Conservation (phyloP, 2,888 invertebrate genomes). For the Drosophila dives region DNA sequence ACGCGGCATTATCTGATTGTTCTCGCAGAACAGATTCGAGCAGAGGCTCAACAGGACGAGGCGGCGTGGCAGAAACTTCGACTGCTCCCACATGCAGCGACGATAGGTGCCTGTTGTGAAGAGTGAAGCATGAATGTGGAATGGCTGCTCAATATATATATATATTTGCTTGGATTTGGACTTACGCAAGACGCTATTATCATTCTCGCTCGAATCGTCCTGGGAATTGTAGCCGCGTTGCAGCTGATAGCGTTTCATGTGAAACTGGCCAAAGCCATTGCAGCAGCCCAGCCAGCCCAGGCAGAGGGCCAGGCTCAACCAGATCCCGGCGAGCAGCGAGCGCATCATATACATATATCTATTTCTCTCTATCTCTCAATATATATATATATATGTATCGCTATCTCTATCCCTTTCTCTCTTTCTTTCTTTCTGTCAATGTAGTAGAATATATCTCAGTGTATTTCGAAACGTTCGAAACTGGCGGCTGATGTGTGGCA, state of each 20-base stretch:
- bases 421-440: neutral
- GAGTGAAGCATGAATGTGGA: neutral
- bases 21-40: conserved; percentile 84
- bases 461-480: conserved; percentile 15
- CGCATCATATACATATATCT: conserved; percentile 52
- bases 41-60: conserved; percentile 83
- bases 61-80: conserved; percentile 82
- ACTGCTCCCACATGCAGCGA: conserved; percentile 84
- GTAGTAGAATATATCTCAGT: conserved; percentile 1
- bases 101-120: conserved; percentile 80
- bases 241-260: conserved; percentile 80
- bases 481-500: conserved; percentile 62
- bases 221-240: conserved; percentile 71
- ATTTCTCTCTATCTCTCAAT: neutral
- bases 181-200: conserved; percentile 80
- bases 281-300: conserved; percentile 49
- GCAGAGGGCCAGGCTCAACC: conserved; percentile 52
- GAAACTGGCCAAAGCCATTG: conserved; percentile 78
- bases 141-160: neutral
- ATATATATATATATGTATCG: neutral
- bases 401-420: neutral
- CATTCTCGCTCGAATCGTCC: conserved; percentile 71
- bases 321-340: conserved; percentile 43
- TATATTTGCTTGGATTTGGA: conserved; percentile 1
- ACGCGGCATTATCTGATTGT: conserved; percentile 82